Percentiles rank a stretch among this genome's conserved stretches.
Conservation (phyloP, 1,140 invertebrate genomes). For the Copidosoma floridanum region DNA sequence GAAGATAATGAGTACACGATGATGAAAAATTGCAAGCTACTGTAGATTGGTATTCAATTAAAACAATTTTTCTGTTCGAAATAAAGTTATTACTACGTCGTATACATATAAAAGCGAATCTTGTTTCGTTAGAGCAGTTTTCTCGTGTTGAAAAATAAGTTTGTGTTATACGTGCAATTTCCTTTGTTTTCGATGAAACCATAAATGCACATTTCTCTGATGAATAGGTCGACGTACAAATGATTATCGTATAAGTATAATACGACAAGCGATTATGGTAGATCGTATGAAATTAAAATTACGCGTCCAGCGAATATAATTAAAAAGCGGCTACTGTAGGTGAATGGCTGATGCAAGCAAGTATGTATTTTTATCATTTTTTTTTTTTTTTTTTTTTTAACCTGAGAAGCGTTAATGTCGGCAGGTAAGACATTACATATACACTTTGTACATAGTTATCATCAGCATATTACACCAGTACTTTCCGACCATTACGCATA, state of each 20-base stretch:
- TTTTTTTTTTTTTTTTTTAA: no score
- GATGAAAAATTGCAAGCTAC: background rate
- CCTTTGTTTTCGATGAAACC: background rate
- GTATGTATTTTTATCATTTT: no score
- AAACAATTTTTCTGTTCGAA: background rate
- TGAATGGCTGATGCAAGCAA: no score
- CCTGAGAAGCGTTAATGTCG: background rate
- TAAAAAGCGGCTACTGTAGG: no score
- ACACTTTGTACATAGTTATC: no score
- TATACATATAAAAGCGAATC: no score
- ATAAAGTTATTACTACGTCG: slow-evolving; percentile 22
- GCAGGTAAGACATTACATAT: no score
- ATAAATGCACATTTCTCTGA: background rate
- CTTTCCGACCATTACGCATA: no score
- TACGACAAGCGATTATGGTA: background rate
- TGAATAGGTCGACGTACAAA: background rate
- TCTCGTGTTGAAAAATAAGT: background rate
- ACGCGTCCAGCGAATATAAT: background rate
- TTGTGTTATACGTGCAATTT: background rate
- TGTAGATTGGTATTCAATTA: background rate
- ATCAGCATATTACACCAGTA: no score
- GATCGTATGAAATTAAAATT: background rate
- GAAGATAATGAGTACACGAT: background rate
- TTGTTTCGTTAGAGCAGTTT: background rate
- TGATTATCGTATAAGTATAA: no score